Percentiles rank a stretch among this genome's conserved stretches.
Evolutionary conservation across 2,113 vertebrate genomes (phyloP).

Genomic region (Macrotis lagotis): DNA sequence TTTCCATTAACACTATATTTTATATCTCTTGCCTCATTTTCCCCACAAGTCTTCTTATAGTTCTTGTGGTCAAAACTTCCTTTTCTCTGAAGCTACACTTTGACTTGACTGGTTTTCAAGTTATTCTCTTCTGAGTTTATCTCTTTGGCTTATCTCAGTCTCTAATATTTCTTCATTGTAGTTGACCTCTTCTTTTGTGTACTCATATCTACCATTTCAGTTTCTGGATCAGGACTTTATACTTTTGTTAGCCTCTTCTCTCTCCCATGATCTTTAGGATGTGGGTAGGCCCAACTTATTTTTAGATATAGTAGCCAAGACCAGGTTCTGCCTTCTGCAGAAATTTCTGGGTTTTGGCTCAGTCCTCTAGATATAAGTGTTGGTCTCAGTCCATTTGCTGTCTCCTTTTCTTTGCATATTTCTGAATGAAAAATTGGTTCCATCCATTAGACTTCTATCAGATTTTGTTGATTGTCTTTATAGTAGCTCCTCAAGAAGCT

Average conservation of each 20-base stretch:
- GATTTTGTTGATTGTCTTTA: neutral
- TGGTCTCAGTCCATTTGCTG: neutral
- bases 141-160: neutral
- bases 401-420: neutral
- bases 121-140: neutral
- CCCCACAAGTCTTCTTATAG: neutral
- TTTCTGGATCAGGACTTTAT: neutral
- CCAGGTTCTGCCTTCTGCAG: neutral
- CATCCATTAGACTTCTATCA: neutral
- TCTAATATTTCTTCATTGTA: neutral
- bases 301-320: neutral
- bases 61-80: neutral
- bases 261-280: neutral
- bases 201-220: neutral
- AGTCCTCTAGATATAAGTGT: neutral
- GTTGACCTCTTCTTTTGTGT: neutral
- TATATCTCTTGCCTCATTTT: neutral
- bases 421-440: neutral
- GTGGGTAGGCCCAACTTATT: neutral
- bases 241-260: neutral
- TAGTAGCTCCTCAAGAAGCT: neutral
- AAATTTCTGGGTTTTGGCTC: neutral
- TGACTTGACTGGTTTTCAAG: neutral
- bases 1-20: neutral
- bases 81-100: neutral